A percentile compares a stretch with the other conserved stretches of the same genome.
These are phyloP conservation scores for Meteorus sp. DNA, from an alignment of 1,140 invertebrate species.

Conservation along the genomic window DNA sequence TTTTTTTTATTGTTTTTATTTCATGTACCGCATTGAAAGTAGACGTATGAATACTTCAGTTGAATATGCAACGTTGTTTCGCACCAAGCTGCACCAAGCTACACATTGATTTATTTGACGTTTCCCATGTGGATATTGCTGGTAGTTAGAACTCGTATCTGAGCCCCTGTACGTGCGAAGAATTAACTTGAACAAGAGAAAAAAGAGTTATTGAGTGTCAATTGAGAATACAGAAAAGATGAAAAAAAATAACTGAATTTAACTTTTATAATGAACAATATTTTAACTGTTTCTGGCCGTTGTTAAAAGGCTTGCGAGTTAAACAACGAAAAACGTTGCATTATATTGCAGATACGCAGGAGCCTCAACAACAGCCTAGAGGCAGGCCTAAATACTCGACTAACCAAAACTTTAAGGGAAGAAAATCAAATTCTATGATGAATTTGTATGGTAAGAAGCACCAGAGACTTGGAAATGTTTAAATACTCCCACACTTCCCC, in stretches of 20 bases:
- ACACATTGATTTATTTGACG: conserved; percentile 36
- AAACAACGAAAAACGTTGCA: conserved; percentile 58
- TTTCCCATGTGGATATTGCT: conserved; percentile 39
- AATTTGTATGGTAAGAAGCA: conserved; percentile 87
- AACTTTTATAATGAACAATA: conserved; percentile 6
- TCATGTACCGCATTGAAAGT: conserved; percentile 43
- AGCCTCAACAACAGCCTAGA: conserved; percentile 73
- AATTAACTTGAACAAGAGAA: conserved; percentile 20
- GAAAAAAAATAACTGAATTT: conserved; percentile 21
- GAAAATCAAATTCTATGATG: conserved; percentile 91
- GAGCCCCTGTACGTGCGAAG: too few relatives aligned
- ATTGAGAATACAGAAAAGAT: conserved; percentile 15
- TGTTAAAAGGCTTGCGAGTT: conserved; percentile 45
- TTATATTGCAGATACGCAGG: conserved; percentile 68
- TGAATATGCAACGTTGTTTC: conserved; percentile 50
- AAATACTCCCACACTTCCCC: conserved; percentile 7
- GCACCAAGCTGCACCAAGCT: conserved; percentile 51
- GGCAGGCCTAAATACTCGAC: conserved; percentile 80
- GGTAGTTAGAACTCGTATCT: conserved; percentile 40
- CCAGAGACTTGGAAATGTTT: conserved; percentile 36
- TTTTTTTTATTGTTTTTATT: conserved; percentile 29
- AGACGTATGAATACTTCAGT: conserved; percentile 42
- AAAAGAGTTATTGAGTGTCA: neutral
- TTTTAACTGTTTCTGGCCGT: conserved; percentile 32
- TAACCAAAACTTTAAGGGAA: conserved; percentile 83